These are phyloP conservation scores for Lordiphosa clarofinis DNA, from an alignment of 1,140 invertebrate species.

Conservation along the genomic window DNA sequence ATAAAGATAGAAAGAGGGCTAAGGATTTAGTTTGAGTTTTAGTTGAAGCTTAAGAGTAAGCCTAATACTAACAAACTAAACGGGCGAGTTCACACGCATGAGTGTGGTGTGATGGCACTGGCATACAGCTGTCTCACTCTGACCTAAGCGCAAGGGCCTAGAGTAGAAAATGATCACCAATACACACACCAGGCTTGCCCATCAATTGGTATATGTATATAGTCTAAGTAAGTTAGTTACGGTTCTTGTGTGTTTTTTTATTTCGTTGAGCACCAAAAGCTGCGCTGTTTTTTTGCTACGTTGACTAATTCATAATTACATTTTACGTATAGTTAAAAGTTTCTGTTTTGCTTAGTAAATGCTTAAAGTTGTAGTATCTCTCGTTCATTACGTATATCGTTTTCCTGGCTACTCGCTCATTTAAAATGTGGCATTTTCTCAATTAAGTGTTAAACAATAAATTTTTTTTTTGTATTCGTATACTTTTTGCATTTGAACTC, in stretches of 20 bases:
- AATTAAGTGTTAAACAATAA: slow-evolving; percentile 50
- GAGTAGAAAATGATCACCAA: too few species aligned
- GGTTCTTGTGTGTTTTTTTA: neutral
- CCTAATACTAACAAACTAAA: too few species aligned
- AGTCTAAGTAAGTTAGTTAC: too few species aligned
- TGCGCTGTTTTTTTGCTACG: slow-evolving; percentile 37
- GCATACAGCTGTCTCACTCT: too few species aligned
- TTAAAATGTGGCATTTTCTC: slow-evolving; percentile 71
- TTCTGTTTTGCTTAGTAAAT: slow-evolving; percentile 69
- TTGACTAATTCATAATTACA: slow-evolving; percentile 38
- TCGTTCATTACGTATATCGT: slow-evolving; percentile 59
- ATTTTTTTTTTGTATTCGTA: slow-evolving; percentile 72
- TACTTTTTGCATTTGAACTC: slow-evolving; percentile 80
- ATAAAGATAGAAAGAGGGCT: neutral
- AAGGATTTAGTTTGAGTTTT: slow-evolving; percentile 1
- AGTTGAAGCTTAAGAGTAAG: too few species aligned
- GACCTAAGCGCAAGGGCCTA: too few species aligned
- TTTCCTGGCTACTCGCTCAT: slow-evolving; percentile 53
- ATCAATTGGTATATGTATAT: too few species aligned
- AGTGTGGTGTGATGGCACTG: too few species aligned
- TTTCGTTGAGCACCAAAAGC: slow-evolving; percentile 52
- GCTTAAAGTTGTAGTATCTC: slow-evolving; percentile 55
- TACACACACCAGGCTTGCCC: too few species aligned
- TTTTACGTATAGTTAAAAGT: slow-evolving; percentile 61
- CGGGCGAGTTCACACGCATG: too few species aligned